Percentiles rank a stretch among this genome's conserved stretches.
Conservation (phyloP, 2,797 vertebrate species). For the Enteromius thamalakanensis region DNA sequence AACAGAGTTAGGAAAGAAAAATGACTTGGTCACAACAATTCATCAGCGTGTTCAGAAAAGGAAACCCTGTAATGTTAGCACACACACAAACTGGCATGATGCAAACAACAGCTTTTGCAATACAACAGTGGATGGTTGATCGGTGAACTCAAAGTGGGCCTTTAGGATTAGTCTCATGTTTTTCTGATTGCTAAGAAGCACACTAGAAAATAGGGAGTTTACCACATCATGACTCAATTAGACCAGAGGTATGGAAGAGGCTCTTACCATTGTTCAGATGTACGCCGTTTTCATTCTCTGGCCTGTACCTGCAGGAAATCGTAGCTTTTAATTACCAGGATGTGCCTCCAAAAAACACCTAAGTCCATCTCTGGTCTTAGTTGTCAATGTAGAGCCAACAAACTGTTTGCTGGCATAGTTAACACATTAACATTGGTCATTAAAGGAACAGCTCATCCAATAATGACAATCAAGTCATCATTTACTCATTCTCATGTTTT, state of each 20-base stretch:
- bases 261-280: slow-evolving; percentile 99
- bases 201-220: slow-evolving; percentile 64
- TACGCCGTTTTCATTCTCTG: slow-evolving; percentile 99
- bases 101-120: slow-evolving; percentile 52
- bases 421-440: slow-evolving; percentile 8
- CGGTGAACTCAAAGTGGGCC: slow-evolving; percentile 73
- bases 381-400: slow-evolving; percentile 17
- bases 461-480: neutral
- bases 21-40: slow-evolving; percentile 23
- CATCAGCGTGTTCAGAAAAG: neutral
- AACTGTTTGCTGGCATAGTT: neutral
- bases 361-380: slow-evolving; percentile 33
- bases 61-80: neutral
- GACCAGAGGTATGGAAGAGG: slow-evolving; percentile 63
- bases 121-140: slow-evolving; percentile 61
- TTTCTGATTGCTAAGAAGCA: slow-evolving; percentile 52
- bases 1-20: slow-evolving; percentile 13
- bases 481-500: neutral
- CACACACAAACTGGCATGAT: neutral
- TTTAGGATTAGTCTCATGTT: slow-evolving; percentile 79
- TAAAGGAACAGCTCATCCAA: neutral
- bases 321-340: slow-evolving; percentile 84
- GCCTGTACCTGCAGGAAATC: slow-evolving; percentile 99
- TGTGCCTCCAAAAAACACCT: slow-evolving; percentile 39
- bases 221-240: slow-evolving; percentile 55